Percentiles rank a stretch among this genome's conserved stretches.
Evolutionary conservation across 2,888 invertebrate species (phyloP).

Genomic region (Hemaris fuciformis): DNA sequence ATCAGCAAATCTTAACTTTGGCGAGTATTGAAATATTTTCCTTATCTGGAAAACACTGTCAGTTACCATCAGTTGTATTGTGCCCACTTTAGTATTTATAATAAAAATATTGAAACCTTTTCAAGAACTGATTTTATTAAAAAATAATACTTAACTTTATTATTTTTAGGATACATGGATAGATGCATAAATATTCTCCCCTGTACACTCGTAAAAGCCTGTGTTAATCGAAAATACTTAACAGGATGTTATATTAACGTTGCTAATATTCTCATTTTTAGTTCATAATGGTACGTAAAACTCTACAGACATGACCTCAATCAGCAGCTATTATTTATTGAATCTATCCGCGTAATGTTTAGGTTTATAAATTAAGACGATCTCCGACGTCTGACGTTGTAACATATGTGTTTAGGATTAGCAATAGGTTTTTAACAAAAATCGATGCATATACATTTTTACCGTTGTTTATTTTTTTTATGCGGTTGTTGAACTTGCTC

Average conservation of each 20-base stretch:
- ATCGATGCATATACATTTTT: neutral
- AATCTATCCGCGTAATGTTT: neutral
- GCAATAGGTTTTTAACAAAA: neutral
- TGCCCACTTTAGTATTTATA: too few species aligned
- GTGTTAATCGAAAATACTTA: neutral
- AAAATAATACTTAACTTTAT: too few species aligned
- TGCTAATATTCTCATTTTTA: neutral
- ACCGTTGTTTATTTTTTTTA: constrained; percentile 27
- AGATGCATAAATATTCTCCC: too few species aligned
- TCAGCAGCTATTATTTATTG: neutral
- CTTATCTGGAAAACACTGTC: too few species aligned
- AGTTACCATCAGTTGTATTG: too few species aligned
- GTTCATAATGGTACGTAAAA: neutral
- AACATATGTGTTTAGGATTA: neutral
- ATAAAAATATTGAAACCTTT: too few species aligned
- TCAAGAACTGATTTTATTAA: too few species aligned
- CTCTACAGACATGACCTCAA: neutral
- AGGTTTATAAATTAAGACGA: neutral
- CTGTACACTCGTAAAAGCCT: too few species aligned
- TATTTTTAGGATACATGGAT: too few species aligned
- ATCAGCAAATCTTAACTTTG: too few species aligned
- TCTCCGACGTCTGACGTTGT: neutral
- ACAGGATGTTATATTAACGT: neutral
- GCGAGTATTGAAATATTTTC: too few species aligned
- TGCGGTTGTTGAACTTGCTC: constrained; percentile 25